Base-by-base conservation (phyloP, 2,113 vertebrate species). In the Camelus dromedarius region DNA sequence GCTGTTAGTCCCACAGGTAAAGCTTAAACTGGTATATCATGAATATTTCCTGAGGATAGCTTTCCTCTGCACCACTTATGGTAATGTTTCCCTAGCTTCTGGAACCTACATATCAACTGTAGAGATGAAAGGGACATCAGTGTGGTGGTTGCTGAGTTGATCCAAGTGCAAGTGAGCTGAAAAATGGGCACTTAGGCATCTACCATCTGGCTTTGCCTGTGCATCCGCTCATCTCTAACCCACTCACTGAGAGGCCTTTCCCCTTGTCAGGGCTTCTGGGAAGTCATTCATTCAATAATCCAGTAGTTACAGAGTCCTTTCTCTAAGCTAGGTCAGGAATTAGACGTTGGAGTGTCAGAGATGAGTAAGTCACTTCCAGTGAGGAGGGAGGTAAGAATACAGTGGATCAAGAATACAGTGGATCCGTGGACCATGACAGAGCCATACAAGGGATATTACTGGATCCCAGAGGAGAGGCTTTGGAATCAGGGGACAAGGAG, bases 11-110 rank as follows among this genome's bases (percentile, higher is more conserved):
- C 20, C 26, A 76, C 3, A 69, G 48, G 60, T 62, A 73, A 75
- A 86, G 26, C 8, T 73, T 86, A 75, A 92, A 86, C 6, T 92
- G 46, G 22, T 82, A 12, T 89, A 88, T 95, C 48, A 69, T 82
- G 72, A 96, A 32, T 73, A 91, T 91, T 97, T 94, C 42, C 89
- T 93, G 77, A 95, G 46, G 86, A 56, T 91, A 69, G 83, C 35
- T 32, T 70, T 95, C 48, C 48, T 76, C 67, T 67, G 12, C 3
- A 69, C 54, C 32, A 93, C 13, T 50, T 94, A 84, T 19, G 9
- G n/a, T 75, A 89, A 83, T 66, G 46, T 58, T 91, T 80, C 38
- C 38, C 48, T 96, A 81, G 38, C 22, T 81, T 97, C 60, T 54
- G 18, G 38, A 91, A 72, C 15, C 46, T 48, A 19, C 7, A 32